A percentile compares a stretch with the other conserved stretches of the same genome.
These are phyloP conservation scores for Perognathus longimembris DNA, from an alignment of 2,113 vertebrate species.

Conservation along the genomic window DNA sequence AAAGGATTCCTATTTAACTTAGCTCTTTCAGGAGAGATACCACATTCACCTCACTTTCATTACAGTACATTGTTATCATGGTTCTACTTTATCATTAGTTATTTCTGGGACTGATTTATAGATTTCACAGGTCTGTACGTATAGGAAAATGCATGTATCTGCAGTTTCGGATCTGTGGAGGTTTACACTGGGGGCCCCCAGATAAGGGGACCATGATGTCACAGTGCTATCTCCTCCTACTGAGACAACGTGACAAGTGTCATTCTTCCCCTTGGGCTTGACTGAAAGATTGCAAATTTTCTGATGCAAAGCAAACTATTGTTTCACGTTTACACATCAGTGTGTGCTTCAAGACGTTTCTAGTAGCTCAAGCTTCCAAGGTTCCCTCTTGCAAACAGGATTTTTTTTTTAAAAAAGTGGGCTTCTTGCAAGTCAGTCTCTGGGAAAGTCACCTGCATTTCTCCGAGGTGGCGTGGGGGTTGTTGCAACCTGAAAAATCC, in stretches of 20 bases:
- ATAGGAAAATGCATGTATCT: neutral
- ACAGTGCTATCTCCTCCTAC: neutral
- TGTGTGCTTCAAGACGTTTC: conserved; percentile 63
- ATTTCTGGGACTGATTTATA: neutral
- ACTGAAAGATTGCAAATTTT: conserved; percentile 44
- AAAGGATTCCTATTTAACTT: neutral
- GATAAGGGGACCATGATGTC: neutral
- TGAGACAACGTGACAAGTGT: neutral
- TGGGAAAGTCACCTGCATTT: neutral
- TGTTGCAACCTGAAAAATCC: neutral
- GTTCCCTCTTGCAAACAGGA: conserved; percentile 32
- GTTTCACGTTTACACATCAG: conserved; percentile 57
- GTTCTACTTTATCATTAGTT: neutral
- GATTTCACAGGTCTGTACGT: neutral
- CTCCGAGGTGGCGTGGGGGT: neutral
- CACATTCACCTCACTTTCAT: neutral
- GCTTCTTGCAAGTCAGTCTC: neutral
- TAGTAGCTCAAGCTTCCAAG: conserved; percentile 28
- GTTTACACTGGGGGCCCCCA: neutral
- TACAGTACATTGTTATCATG: neutral
- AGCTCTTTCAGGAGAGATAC: neutral
- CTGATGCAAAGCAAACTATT: conserved; percentile 65
- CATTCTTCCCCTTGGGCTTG: conserved; percentile 4
- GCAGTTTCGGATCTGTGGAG: neutral
- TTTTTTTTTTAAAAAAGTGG: neutral